phyloP scores from a whole-genome alignment of 2,113 vertebrate species.

The Raja brachyura region DNA sequence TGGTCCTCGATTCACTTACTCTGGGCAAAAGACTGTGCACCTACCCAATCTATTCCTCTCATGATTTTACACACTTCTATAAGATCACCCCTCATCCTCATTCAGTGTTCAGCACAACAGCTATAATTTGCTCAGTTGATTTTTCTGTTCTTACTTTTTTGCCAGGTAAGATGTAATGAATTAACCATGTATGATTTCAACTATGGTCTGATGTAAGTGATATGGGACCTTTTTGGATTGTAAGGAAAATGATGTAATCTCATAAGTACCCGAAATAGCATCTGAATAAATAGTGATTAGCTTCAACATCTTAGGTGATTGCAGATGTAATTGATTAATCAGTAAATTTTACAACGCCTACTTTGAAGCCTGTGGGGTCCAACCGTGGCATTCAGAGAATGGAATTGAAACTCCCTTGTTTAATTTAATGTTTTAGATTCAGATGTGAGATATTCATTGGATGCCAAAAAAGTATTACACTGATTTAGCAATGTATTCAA shows the following conservation, averaged over 20 bases:
- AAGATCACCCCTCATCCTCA: background rate
- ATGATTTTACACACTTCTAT: too few relatives aligned
- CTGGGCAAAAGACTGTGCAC: too few relatives aligned
- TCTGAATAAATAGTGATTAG: constrained; percentile 26
- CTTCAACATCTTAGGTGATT: background rate
- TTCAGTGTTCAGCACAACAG: background rate
- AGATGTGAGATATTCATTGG: constrained; percentile 4
- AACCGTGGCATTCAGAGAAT: background rate
- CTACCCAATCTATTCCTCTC: too few relatives aligned
- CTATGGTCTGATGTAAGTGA: constrained; percentile 16
- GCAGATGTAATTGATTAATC: constrained; percentile 30
- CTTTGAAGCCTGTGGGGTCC: background rate
- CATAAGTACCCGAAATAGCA: background rate
- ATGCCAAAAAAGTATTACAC: constrained; percentile 11
- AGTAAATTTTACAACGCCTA: constrained; percentile 3
- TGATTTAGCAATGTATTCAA: background rate
- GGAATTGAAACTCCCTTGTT: constrained; percentile 21
- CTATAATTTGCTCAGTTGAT: background rate
- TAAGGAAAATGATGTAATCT: constrained; percentile 18
- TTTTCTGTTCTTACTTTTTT: background rate
- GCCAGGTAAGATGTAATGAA: constrained; percentile 14
- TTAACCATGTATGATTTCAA: constrained; percentile 8
- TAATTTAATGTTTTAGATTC: constrained; percentile 24
- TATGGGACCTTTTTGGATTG: background rate
- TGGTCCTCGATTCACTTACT: too few relatives aligned